phyloP scores from a whole-genome alignment of 2,888 invertebrate species.

The Artemia sinica region DNA sequence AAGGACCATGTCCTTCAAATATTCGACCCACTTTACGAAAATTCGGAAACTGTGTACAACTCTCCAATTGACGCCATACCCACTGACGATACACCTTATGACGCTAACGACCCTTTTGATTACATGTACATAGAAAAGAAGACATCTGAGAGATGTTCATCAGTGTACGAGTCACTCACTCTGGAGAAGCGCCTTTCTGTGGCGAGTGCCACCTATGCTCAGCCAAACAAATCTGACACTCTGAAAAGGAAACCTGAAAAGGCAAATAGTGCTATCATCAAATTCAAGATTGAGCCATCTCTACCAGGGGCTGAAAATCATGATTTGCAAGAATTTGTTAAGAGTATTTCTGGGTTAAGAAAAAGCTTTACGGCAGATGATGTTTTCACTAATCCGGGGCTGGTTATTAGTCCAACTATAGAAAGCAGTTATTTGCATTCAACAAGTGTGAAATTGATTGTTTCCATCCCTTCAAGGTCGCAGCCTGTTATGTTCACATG shows the following conservation, averaged over 20 bases:
- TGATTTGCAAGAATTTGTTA: neutral
- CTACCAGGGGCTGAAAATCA: neutral
- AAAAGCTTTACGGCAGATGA: slow-evolving; percentile 57
- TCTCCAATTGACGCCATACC: neutral
- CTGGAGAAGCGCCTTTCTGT: slow-evolving; percentile 3
- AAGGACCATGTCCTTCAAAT: neutral
- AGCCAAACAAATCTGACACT: neutral
- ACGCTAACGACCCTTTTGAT: slow-evolving; percentile 60
- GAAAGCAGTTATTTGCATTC: slow-evolving; percentile 57
- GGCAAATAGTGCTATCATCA: neutral
- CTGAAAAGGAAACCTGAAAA: neutral
- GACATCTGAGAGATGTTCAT: slow-evolving; percentile 1
- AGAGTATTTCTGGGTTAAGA: slow-evolving; percentile 30
- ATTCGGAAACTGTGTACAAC: neutral
- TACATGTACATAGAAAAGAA: slow-evolving; percentile 36
- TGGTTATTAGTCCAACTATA: slow-evolving; percentile 70
- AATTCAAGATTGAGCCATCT: neutral
- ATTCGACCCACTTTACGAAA: slow-evolving; percentile 1
- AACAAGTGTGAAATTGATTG: slow-evolving; percentile 74
- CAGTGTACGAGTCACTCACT: neutral
- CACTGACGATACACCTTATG: slow-evolving; percentile 46
- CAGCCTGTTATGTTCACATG: slow-evolving; percentile 1
- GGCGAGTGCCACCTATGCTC: neutral
- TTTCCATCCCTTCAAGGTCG: slow-evolving; percentile 33
- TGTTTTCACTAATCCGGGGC: slow-evolving; percentile 61